These are phyloP conservation scores for Subanguina moxae DNA, from an alignment of 1,140 invertebrate genomes.

Conservation along the genomic window DNA sequence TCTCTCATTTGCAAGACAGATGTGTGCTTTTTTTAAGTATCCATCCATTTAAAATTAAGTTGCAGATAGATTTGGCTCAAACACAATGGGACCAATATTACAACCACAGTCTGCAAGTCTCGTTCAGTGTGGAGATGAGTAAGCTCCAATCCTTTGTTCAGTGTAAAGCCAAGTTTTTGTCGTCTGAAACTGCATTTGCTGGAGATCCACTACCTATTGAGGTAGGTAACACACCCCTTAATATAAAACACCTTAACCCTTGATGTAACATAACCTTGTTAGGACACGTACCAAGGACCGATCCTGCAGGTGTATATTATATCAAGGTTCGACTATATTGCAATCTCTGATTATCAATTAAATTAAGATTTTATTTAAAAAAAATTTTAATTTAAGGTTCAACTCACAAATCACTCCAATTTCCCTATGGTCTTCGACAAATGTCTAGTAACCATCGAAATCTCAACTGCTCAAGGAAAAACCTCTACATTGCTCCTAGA, in stretches of 20 bases:
- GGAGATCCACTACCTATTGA: background rate
- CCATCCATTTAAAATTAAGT: background rate
- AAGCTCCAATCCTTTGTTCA: conserved; percentile 1
- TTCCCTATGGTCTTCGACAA: conserved; percentile 7
- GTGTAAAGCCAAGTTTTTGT: conserved; percentile 10
- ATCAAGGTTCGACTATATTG: background rate
- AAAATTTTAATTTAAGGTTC: background rate
- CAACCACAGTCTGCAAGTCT: conserved; percentile 13
- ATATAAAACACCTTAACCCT: too few species aligned
- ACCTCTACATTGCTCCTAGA: background rate
- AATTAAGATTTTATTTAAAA: background rate
- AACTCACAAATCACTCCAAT: background rate
- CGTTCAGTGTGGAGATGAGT: conserved; percentile 10
- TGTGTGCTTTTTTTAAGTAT: background rate
- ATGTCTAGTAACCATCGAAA: conserved; percentile 7
- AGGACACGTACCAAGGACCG: too few species aligned
- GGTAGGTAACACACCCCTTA: too few species aligned
- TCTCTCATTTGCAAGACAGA: background rate
- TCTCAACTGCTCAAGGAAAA: conserved; percentile 2
- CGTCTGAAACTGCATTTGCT: background rate
- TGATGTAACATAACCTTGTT: too few species aligned
- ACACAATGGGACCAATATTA: conserved; percentile 17
- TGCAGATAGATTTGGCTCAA: conserved; percentile 1
- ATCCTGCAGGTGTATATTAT: too few species aligned
- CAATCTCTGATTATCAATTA: background rate